Evolutionary conservation across 2,113 vertebrate species (phyloP), one percentile per base, ranked within the genome.

Genomic region (Lates calcarifer): DNA sequence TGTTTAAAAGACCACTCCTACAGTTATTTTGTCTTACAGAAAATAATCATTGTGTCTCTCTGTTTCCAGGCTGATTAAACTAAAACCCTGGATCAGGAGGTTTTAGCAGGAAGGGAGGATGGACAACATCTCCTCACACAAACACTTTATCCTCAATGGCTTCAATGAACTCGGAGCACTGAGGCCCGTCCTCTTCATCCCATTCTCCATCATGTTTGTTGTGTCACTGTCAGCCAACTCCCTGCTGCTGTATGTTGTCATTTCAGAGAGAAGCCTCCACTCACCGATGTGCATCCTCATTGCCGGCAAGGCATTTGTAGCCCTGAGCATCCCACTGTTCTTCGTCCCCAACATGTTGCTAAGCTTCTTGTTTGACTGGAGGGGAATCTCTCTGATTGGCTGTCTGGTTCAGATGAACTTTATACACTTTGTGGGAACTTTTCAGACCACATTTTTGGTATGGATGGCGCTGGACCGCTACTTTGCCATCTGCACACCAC

Each of bases 241-340:
- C 17, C 55, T 88, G 72, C 73, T 88, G 76, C n/a, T 90, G 20
- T 75, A 67, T 5, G 43, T 87, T 13, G 17, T 90, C 10, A 4
- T 73, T 3, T 67, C 68, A 0, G 79, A 58, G 53, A 63, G 20
- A 0, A 90, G 82, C 63, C 84, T 87, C 47, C 82, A 89, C 73
- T 81, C 82, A 0, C 89, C 82, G 0, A 89, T 90, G 89, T 86
- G 22, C 74, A 4, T 90, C 72, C 84, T 90, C 28, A 90, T 90
- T 4, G 79, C 58, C 3, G 29, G 15, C 55, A 83, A 87, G 84
- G 45, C 86, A 0, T 39, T 28, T 2, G 63, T 88, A 20, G 86
- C 88, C 39, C 31, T 76, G 37, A 57, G 74, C 28, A 20, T 77
- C 3, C 89, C 83, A 1, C 14, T 88, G 0, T 47, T 90, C 53